phyloP scores from a whole-genome alignment of 1,140 invertebrate genomes.

The Lordiphosa mommai region DNA sequence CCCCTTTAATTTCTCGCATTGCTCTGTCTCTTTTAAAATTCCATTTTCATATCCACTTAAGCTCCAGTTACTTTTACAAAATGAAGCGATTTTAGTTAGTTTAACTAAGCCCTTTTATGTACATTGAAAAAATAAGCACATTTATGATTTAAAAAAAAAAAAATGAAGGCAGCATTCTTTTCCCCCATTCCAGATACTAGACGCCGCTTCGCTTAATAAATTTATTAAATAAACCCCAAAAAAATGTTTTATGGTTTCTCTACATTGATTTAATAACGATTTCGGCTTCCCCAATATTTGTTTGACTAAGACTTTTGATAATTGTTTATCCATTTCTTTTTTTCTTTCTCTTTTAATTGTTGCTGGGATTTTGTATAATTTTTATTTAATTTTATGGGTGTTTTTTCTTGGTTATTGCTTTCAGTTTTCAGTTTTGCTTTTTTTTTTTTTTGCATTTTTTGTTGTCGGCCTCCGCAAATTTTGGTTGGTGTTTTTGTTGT shows the following conservation, averaged over 20 bases:
- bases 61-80: no score
- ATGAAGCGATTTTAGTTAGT: no score
- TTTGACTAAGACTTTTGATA: slow-evolving; percentile 25
- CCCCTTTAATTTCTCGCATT: no score
- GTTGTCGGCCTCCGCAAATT: background rate
- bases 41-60: no score
- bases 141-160: no score
- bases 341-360: slow-evolving; percentile 10
- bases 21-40: no score
- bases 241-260: slow-evolving; percentile 21
- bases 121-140: no score
- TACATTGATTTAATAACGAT: slow-evolving; percentile 49
- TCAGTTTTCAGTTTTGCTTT: background rate
- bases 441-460: slow-evolving; percentile 1
- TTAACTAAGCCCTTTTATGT: no score
- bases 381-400: slow-evolving; percentile 26
- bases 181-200: no score
- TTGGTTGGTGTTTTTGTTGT: no score
- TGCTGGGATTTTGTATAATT: slow-evolving; percentile 16
- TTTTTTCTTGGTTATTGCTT: slow-evolving; percentile 41
- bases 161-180: no score
- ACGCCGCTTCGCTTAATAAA: slow-evolving; percentile 43
- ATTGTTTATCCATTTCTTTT: slow-evolving; percentile 15
- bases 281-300: slow-evolving; percentile 38
- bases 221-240: slow-evolving; percentile 57